A percentile compares a stretch with the other conserved stretches of the same genome.
These are phyloP conservation scores for Cepaea hortensis DNA, from an alignment of 2,888 invertebrate genomes.

Conservation along the genomic window DNA sequence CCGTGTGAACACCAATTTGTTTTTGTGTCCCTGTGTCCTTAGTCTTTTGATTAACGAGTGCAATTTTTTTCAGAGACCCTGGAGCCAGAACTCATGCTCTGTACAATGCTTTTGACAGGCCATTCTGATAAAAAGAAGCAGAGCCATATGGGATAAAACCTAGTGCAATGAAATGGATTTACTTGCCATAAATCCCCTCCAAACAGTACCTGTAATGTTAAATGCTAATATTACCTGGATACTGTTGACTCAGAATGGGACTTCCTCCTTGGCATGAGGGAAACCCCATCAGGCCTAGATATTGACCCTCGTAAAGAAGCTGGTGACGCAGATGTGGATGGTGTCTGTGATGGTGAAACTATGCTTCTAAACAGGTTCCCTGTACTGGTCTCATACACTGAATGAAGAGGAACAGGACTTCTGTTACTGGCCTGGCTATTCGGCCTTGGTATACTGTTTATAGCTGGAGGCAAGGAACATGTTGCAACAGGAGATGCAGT, in stretches of 20 bases:
- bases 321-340: constrained; percentile 22
- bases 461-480: background rate
- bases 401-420: background rate
- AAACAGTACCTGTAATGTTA: background rate
- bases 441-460: constrained; percentile 19
- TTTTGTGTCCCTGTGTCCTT: too few species aligned
- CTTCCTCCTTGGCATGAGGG: constrained; percentile 38
- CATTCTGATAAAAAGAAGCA: too few species aligned
- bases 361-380: constrained; percentile 38
- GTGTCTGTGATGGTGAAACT: background rate
- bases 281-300: constrained; percentile 38
- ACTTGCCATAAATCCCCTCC: too few species aligned
- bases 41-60: too few species aligned
- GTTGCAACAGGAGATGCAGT: background rate
- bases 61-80: too few species aligned
- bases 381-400: constrained; percentile 33
- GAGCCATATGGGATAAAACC: too few species aligned
- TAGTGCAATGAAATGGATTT: too few species aligned
- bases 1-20: too few species aligned
- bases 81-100: too few species aligned
- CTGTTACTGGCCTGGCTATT: background rate
- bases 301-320: constrained; percentile 20
- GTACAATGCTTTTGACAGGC: too few species aligned
- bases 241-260: constrained; percentile 48
- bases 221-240: constrained; percentile 21